A percentile compares a stretch with the other conserved stretches of the same genome.
Conservation (phyloP, 30 jellyfish, hydroid and myxozoan species). For the Aurelia sp. region DNA sequence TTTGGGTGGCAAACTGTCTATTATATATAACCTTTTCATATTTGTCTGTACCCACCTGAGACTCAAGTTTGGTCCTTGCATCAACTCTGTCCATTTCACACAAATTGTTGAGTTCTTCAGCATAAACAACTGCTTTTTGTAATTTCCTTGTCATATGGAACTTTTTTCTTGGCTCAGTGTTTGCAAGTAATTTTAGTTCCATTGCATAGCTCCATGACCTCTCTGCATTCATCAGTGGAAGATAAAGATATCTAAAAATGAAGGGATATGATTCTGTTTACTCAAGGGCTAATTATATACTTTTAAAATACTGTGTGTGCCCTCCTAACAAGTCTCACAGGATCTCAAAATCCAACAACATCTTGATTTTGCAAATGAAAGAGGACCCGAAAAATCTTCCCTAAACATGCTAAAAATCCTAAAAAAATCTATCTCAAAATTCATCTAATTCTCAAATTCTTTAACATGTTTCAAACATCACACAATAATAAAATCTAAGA, state of each 20-base stretch:
- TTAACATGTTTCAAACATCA: too few species aligned
- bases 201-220: conserved; percentile 99
- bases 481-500: too few species aligned
- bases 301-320: too few species aligned
- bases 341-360: too few species aligned
- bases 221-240: conserved; percentile 96
- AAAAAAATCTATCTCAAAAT: too few species aligned
- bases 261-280: not conserved
- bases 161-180: conserved; percentile 98
- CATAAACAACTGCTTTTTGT: conserved; percentile 90
- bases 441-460: too few species aligned
- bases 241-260: conserved; percentile 70
- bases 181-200: conserved; percentile 96
- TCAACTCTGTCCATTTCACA: conserved; percentile 93
- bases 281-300: not conserved
- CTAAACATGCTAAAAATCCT: too few species aligned
- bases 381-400: too few species aligned
- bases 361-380: too few species aligned
- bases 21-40: too few species aligned
- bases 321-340: too few species aligned
- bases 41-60: conserved; percentile 65
- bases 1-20: too few species aligned
- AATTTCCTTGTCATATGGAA: conserved; percentile 98
- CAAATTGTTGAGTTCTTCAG: conserved; percentile 83
- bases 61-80: conserved; percentile 96